A percentile compares a stretch with the other conserved stretches of the same genome.
Evolutionary conservation across 2,113 vertebrate genomes (phyloP).

Genomic region (Microcebus murinus): DNA sequence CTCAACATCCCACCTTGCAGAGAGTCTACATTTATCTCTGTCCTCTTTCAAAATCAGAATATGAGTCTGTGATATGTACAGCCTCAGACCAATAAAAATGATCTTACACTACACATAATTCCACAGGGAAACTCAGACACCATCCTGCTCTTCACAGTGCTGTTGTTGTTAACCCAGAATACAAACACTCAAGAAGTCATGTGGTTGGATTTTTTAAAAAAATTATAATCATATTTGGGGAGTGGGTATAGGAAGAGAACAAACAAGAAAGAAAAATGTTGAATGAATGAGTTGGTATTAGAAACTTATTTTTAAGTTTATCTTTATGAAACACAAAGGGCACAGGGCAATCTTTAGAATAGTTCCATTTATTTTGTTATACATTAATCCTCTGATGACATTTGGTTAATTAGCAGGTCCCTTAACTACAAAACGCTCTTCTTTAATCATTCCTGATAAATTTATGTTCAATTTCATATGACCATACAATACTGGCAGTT

Average conservation of each 20-base stretch:
- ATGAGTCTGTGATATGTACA: not conserved
- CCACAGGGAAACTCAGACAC: no score
- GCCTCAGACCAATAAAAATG: not conserved
- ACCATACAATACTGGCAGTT: not conserved
- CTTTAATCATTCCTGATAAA: not conserved
- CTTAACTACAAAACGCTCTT: not conserved
- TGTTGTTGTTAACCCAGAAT: not conserved
- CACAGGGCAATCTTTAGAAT: not conserved
- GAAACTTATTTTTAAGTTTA: not conserved
- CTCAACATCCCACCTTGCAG: rapidly evolving
- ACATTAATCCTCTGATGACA: not conserved
- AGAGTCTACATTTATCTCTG: not conserved
- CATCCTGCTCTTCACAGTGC: not conserved
- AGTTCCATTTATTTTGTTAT: not conserved
- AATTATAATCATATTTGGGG: not conserved
- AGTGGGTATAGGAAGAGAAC: not conserved
- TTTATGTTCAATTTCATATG: not conserved
- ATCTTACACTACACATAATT: not conserved
- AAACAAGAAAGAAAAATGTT: not conserved
- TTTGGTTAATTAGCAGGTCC: not conserved
- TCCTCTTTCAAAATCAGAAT: not conserved
- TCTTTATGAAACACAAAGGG: not conserved
- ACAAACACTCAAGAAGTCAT: not conserved
- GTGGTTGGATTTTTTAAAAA: not conserved
- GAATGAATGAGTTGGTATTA: not conserved